Evolutionary conservation across 2,797 vertebrate genomes (phyloP), one percentile per base, ranked within the genome.

Genomic region (Rhabdomys pumilio): DNA sequence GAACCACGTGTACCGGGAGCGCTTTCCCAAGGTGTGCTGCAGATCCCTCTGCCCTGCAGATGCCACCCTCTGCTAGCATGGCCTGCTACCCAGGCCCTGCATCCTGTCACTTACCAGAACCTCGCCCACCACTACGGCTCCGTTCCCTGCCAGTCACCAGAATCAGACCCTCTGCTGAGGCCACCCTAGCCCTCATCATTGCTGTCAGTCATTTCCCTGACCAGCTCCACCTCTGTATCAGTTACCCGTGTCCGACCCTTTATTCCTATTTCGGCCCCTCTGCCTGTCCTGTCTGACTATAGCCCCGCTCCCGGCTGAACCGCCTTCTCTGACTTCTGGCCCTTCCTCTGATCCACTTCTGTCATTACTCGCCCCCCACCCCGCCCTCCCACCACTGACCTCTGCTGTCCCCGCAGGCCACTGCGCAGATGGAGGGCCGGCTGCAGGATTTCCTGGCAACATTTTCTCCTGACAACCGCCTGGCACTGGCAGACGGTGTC

Each of bases 1-100:
- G 99, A 99, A 99, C 98, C 99, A 99, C 84, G 99, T 99, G 98
- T 99, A 99, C 99, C 99, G 99, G 97, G 99, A 99, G 93, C 98
- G 99, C 79, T 99, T 99, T 98, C 99, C 99, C 50, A 99, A 99
- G 99, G 99, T 99, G 98, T 65, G 97, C 86, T 3, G 0, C 0
- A 12, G 14, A 24, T 9, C 24, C 24, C 80, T 41, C 3, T 26
- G 13, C 80, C 80, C 80, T 19, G 47, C 38, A 29, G 55, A n/a
- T 9, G 53, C 80, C 13, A 41, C 81, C 24, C 57, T 31, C 24
- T 19, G 24, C 24, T 59, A 31, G 24, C 55, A 14, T 9, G 55
- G 6, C 26, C 55, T 38, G 38, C 55, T 22, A 38, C n/a, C 38
- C 55, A 41, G 53, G 55, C 11, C 67, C 63, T 11, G 22, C 1